These are phyloP conservation scores for Podiceps cristatus DNA, from an alignment of 2,113 vertebrate genomes.

Conservation along the genomic window DNA sequence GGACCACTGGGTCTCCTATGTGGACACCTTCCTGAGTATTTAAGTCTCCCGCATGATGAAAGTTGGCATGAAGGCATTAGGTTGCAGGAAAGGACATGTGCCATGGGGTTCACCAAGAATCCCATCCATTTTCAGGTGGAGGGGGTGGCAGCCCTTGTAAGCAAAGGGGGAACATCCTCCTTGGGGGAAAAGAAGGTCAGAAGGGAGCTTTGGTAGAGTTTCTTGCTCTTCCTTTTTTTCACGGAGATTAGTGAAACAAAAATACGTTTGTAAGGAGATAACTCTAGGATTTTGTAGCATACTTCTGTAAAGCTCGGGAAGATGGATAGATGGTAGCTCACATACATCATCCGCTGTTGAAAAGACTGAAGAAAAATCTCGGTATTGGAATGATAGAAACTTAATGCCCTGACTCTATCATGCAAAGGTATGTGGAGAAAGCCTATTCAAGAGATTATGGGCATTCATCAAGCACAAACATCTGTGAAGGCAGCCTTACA, in stretches of 20 bases:
- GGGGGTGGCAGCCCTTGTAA: not conserved
- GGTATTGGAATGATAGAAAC: not conserved
- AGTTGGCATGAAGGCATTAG: not conserved
- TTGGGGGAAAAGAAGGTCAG: not conserved
- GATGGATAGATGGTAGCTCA: not conserved
- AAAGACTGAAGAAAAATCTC: not conserved
- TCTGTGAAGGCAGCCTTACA: not conserved
- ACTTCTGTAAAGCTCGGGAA: not conserved
- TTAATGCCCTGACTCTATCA: not conserved
- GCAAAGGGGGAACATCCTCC: not conserved
- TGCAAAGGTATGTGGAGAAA: not conserved
- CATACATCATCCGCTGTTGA: not conserved
- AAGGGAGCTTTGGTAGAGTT: not conserved
- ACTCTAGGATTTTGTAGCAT: not conserved
- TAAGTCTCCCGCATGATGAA: not conserved
- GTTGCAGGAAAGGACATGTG: not conserved
- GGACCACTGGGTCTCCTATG: not conserved
- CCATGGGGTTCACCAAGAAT: not conserved
- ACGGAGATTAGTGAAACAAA: not conserved
- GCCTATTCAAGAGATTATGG: not conserved
- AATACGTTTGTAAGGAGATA: not conserved
- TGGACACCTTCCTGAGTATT: not conserved
- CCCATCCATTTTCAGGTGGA: not conserved
- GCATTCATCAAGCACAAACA: not conserved
- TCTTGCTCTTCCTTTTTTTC: not conserved